These are phyloP conservation scores for Eupelmus urozonus DNA, from an alignment of 2,888 invertebrate species.

Conservation along the genomic window DNA sequence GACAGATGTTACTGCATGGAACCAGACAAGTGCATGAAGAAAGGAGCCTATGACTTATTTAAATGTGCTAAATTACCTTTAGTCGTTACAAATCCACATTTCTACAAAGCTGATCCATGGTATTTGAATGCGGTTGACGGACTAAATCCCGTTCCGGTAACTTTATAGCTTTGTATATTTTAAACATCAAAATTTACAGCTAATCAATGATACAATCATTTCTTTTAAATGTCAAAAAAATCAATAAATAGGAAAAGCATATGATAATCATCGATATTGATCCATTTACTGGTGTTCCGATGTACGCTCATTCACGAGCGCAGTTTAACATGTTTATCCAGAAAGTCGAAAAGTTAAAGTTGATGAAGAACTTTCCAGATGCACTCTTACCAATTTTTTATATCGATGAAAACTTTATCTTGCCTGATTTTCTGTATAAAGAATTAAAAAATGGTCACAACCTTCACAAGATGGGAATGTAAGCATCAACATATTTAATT, in stretches of 20 bases:
- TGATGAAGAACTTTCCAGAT: slow-evolving; percentile 83
- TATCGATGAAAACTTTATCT: slow-evolving; percentile 84
- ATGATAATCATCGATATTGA: slow-evolving; percentile 88
- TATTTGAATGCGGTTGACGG: slow-evolving; percentile 71
- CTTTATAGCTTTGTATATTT: no score
- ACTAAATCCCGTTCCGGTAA: slow-evolving; percentile 67
- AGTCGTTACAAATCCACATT: slow-evolving; percentile 88
- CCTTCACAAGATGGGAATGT: slow-evolving; percentile 61
- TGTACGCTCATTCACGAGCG: slow-evolving; percentile 85
- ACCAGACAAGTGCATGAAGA: slow-evolving; percentile 83
- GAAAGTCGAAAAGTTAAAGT: slow-evolving; percentile 82
- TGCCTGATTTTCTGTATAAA: slow-evolving; percentile 67
- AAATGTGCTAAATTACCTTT: slow-evolving; percentile 86
- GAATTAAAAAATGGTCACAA: slow-evolving; percentile 63
- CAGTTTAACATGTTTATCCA: slow-evolving; percentile 86
- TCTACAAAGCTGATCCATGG: slow-evolving; percentile 81
- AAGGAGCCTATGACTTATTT: slow-evolving; percentile 85
- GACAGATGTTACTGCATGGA: slow-evolving; percentile 80
- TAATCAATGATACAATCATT: no score
- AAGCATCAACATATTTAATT: slow-evolving; percentile 44
- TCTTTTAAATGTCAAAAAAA: no score
- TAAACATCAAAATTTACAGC: no score
- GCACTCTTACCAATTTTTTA: slow-evolving; percentile 87
- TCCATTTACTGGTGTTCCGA: slow-evolving; percentile 86
- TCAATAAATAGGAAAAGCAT: slow-evolving; percentile 81